Evolutionary conservation across 2,797 vertebrate species (phyloP).

Genomic region (Pteropus rufus): DNA sequence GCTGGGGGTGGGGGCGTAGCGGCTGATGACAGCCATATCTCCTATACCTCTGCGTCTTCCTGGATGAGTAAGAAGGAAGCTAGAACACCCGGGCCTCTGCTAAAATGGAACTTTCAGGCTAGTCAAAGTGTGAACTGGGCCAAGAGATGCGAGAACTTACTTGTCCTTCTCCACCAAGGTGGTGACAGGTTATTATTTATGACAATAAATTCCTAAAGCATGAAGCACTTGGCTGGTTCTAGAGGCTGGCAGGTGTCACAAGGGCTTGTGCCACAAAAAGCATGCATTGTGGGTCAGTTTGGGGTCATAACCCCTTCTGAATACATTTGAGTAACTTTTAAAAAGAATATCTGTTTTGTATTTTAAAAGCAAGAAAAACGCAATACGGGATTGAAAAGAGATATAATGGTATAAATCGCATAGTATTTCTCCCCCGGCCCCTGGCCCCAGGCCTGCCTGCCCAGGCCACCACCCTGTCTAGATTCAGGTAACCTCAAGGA

Average conservation of each 20-base stretch:
- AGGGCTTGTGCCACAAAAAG: background rate
- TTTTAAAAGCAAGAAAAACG: background rate
- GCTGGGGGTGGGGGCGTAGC: background rate
- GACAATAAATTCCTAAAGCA: background rate
- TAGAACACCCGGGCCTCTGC: background rate
- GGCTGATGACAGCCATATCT: background rate
- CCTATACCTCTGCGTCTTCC: background rate
- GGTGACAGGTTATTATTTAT: constrained; percentile 24
- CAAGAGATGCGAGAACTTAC: background rate
- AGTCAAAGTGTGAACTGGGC: background rate
- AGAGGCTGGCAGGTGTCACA: background rate
- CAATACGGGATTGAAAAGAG: background rate
- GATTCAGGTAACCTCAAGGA: background rate
- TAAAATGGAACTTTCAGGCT: background rate
- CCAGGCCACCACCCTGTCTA: background rate
- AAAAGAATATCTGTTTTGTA: background rate
- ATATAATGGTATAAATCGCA: background rate
- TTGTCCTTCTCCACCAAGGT: background rate
- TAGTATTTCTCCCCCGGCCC: background rate
- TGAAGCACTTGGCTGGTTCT: background rate
- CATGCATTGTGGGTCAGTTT: background rate
- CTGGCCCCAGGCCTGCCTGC: background rate
- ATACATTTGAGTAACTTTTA: background rate
- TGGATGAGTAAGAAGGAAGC: background rate
- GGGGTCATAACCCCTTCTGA: background rate